Evolutionary conservation across 2,888 invertebrate genomes (phyloP).

Genomic region (Euclidia mi): DNA sequence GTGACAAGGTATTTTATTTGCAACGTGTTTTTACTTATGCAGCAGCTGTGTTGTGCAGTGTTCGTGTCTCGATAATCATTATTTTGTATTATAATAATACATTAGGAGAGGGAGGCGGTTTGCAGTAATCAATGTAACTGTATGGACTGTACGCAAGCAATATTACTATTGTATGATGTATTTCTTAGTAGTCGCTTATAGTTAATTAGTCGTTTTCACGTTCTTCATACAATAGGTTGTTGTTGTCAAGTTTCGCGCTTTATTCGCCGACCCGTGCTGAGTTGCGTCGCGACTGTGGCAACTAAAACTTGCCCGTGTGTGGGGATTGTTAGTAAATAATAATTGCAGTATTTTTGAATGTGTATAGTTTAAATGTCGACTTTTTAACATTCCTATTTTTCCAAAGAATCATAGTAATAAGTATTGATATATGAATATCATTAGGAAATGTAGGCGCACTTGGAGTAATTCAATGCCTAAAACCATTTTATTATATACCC

Average conservation of each 20-base stretch:
- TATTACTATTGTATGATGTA: conserved; percentile 34
- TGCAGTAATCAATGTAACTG: conserved; percentile 19
- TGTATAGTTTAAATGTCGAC: conserved; percentile 27
- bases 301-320: conserved; percentile 11
- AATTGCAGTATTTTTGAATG: conserved; percentile 16
- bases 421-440: conserved; percentile 22
- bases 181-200: conserved; percentile 29
- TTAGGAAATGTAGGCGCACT: conserved; percentile 11
- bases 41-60: conserved; percentile 8
- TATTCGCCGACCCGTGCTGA: background rate
- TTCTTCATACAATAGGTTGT: background rate
- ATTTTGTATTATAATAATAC: conserved; percentile 8
- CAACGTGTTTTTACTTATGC: conserved; percentile 9
- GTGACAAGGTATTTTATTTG: conserved; percentile 9
- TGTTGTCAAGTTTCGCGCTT: background rate
- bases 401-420: conserved; percentile 51
- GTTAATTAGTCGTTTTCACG: background rate
- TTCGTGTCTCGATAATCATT: conserved; percentile 5
- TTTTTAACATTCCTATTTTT: conserved; percentile 53
- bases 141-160: conserved; percentile 35
- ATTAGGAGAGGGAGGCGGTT: conserved; percentile 7
- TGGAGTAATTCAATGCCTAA: conserved; percentile 3
- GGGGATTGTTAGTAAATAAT: conserved; percentile 11
- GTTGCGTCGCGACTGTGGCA: conserved; percentile 2
- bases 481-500: background rate